Base-by-base conservation (phyloP, 2,797 vertebrate genomes). In the Eulemur coronatus region DNA sequence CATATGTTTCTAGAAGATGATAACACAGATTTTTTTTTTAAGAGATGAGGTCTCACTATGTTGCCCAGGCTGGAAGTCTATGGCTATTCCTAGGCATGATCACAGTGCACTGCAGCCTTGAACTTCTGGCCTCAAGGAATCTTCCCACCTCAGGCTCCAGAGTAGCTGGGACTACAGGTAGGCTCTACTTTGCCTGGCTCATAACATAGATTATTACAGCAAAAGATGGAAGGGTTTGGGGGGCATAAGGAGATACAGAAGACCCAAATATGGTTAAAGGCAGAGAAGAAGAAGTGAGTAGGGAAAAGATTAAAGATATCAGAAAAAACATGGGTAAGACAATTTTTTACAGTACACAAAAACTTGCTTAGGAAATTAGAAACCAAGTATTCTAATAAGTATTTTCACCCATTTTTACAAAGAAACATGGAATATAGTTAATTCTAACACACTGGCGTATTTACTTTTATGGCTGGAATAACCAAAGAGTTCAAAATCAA, bases 351-450 rank as follows among this genome's bases (percentile, higher is more conserved):
- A 76, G 13, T 59, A 69, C 70, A n/a, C 41, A 63, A 84, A 93
- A 85, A 35, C n/a, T 10, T 91, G 41, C 48, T 86, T 73, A 67
- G 14, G 12, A 91, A 93, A 89, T 93, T 33, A 88, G 20, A 95
- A 92, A 87, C 30, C 15, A 80, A 43, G 9, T 57, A 70, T 76
- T 95, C 70, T 67, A 88, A 65, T 41, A 81, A 91, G 13, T 12
- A 87, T 59, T 89, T 72, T 52, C 15, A 88, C 11, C 8, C n/a
- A 90, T 75, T 94, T 95, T 92, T 93, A 90, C 43, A 76, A 80
- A 93, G 35, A 55, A 94, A 67, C 52, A 30, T 46, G 24, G n/a
- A 80, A 85, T 65, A 63, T 6, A 72, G 35, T 41, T 88, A 26
- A 92, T 65, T 95, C 41, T 93, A 88, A 89, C 20, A 94, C 22